Evolutionary conservation across 2,113 vertebrate species (phyloP), one percentile per base, ranked within the genome.

Genomic region (Muscicapa adusta): DNA sequence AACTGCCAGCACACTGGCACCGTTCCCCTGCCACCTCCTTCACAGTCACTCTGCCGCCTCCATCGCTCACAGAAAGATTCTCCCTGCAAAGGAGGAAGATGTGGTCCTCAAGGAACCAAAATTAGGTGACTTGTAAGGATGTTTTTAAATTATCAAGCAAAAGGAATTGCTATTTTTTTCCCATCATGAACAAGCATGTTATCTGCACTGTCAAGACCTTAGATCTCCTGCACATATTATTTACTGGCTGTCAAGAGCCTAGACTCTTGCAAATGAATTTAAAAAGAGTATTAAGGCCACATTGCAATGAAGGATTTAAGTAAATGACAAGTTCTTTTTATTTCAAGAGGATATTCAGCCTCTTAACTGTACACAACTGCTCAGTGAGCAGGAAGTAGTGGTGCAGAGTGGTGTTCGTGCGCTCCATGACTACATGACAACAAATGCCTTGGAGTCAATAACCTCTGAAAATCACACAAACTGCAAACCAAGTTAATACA

Each of bases 21-120:
- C 1, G 43, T 14, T 96, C 80, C 84, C 53, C 85, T 61, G 86
- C 34, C 15, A 0, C 75, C 71, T 61, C 58, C 91, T n/a, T 51
- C 24, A 0, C 70, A 75, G 73, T 29, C 24, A 3, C 45, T 79
- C 76, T 36, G 56, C 63, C 0, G 0, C 53, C 3, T 24, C 51
- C 63, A 60, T 20, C 2, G 0, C 43, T 72, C 42, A 25, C 8
- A 6, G 77, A 24, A 26, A 84, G 60, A 8, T 71, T 57, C 85
- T 50, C 36, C n/a, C 85, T 83, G 68, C 33, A 84, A 40, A 56
- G n/a, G 6, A 94, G 47, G 73, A 91, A 71, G 68, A 84, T 45
- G 50, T 57, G 24, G 18, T 79, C 77, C 70, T 91, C 3, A 0
- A 89, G 51, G 77, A 93, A 74, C 22, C 28, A 79, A 93, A 89